A percentile compares a stretch with the other conserved stretches of the same genome.
phyloP scores from a whole-genome alignment of 2,113 vertebrate genomes.

The Okapia johnstoni region DNA sequence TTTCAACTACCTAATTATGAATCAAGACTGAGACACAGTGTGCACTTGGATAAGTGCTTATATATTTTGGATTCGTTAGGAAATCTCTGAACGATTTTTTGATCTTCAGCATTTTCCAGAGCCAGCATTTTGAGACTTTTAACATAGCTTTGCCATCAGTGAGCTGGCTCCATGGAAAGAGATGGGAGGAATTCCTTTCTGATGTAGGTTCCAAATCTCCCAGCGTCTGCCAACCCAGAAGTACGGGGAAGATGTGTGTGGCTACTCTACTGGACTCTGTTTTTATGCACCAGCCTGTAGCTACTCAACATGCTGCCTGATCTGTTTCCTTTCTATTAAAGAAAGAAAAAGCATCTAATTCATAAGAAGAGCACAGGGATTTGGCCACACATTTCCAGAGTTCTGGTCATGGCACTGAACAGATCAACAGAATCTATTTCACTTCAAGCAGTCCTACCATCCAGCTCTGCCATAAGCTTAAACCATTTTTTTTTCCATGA shows the following conservation, averaged over 20 bases:
- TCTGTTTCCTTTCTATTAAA: background rate
- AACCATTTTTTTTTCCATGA: background rate
- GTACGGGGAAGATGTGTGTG: background rate
- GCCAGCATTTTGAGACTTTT: background rate
- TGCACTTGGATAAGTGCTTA: background rate
- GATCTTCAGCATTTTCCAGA: background rate
- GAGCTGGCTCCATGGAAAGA: background rate
- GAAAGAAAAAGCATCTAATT: conserved; percentile 7
- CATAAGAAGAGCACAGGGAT: background rate
- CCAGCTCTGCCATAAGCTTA: background rate
- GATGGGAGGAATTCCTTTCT: background rate
- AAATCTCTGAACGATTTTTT: background rate
- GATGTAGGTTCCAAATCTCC: background rate
- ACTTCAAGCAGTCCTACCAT: background rate
- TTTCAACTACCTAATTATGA: background rate
- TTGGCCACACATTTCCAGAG: background rate
- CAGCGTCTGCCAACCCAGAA: background rate
- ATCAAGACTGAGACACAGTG: background rate
- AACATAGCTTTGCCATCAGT: background rate
- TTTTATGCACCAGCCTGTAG: background rate
- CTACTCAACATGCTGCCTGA: background rate
- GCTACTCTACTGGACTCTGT: background rate
- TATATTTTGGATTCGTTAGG: background rate
- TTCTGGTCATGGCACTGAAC: background rate
- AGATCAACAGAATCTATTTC: background rate